Evolutionary conservation across 2,888 invertebrate species (phyloP).

Genomic region (Drosophila testacea): DNA sequence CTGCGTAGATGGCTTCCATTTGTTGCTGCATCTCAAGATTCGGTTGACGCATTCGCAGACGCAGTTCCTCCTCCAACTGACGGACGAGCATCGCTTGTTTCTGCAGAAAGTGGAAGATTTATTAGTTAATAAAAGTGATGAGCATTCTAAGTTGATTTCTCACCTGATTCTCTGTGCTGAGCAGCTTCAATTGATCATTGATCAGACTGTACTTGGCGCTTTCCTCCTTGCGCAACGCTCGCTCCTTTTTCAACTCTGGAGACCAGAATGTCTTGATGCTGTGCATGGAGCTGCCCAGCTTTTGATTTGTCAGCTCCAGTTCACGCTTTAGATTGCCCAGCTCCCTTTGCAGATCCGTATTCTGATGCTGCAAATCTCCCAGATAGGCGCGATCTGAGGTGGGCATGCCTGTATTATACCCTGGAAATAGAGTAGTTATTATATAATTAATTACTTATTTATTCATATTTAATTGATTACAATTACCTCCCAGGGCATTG

Average conservation of each 20-base stretch:
- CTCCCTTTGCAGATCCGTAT: constrained; percentile 97
- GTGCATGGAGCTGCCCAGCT: constrained; percentile 99
- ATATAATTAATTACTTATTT: constrained; percentile 46
- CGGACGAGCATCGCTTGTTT: constrained; percentile 98
- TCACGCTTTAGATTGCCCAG: constrained; percentile 96
- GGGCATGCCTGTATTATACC: constrained; percentile 85
- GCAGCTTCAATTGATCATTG: constrained; percentile 97
- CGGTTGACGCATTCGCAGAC: constrained; percentile 94
- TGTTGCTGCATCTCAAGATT: constrained; percentile 96
- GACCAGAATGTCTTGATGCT: constrained; percentile 99
- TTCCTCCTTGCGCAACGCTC: constrained; percentile 98
- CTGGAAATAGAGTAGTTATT: constrained; percentile 31
- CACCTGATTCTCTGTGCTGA: constrained; percentile 99
- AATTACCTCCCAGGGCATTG: constrained; percentile 86
- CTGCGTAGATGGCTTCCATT: constrained; percentile 95
- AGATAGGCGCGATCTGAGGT: constrained; percentile 88
- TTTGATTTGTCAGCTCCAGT: constrained; percentile 97
- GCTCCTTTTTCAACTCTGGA: constrained; percentile 99
- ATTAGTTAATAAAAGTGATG: too few species aligned
- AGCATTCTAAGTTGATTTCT: background rate
- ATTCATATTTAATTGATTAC: background rate
- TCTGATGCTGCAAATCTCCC: constrained; percentile 96
- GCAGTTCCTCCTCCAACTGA: constrained; percentile 96
- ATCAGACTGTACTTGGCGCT: constrained; percentile 98
- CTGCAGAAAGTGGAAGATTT: constrained; percentile 85